phyloP scores from a whole-genome alignment of 1,140 invertebrate genomes.

The Coenobita brevimanus region DNA sequence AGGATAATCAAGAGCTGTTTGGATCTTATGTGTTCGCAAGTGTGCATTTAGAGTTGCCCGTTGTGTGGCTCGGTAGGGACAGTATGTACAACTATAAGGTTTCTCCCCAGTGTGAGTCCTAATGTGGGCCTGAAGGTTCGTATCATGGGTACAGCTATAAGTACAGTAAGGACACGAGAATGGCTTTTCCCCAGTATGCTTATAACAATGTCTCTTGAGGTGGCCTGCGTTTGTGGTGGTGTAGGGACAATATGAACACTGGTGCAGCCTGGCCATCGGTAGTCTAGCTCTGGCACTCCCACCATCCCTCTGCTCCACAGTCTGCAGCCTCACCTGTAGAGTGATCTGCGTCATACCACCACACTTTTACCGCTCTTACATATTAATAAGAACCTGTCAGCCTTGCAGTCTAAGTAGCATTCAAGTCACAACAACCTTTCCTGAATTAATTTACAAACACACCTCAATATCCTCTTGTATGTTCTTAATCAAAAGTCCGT shows the following conservation, averaged over 20 bases:
- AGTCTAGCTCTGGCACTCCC: slow-evolving; percentile 34
- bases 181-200: slow-evolving; percentile 52
- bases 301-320: slow-evolving; percentile 28
- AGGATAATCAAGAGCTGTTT: no score
- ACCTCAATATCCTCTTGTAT: no score
- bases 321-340: slow-evolving; percentile 45
- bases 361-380: neutral
- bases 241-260: slow-evolving; percentile 54
- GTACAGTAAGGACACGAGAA: slow-evolving; percentile 44
- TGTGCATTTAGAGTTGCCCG: neutral
- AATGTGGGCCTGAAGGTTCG: neutral
- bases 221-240: slow-evolving; percentile 16
- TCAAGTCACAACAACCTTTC: no score
- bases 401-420: no score
- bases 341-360: slow-evolving; percentile 24
- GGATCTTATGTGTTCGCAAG: neutral
- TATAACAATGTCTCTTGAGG: slow-evolving; percentile 33
- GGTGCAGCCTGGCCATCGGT: slow-evolving; percentile 47
- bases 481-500: no score
- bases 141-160: slow-evolving; percentile 9
- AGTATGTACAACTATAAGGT: slow-evolving; percentile 25
- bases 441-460: no score
- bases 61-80: slow-evolving; percentile 34
- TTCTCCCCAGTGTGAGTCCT: slow-evolving; percentile 6
- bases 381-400: no score